Percentiles rank a stretch among this genome's conserved stretches.
phyloP scores from a whole-genome alignment of 2,113 vertebrate genomes.

The Festucalex cinctus region DNA sequence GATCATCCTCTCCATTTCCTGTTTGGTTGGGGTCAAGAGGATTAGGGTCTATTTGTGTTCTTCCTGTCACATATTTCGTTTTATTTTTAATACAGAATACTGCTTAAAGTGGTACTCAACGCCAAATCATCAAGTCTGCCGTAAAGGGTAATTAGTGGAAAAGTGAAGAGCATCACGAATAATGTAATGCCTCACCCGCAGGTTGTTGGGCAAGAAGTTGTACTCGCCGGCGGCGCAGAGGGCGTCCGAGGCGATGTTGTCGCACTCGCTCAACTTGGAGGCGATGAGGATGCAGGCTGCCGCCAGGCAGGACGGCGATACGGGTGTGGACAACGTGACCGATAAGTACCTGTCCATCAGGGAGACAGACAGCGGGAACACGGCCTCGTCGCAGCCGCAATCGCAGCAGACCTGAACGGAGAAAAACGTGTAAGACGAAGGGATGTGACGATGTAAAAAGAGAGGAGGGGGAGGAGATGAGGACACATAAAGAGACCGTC shows the following conservation, averaged over 20 bases:
- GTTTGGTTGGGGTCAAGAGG: background rate
- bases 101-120: too few species aligned
- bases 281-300: constrained; percentile 75
- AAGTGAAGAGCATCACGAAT: background rate
- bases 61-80: too few species aligned
- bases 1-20: constrained; percentile 79
- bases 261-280: constrained; percentile 74
- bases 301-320: constrained; percentile 64
- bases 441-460: background rate
- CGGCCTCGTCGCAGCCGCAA: constrained; percentile 69
- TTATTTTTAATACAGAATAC: too few species aligned
- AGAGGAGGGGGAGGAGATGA: background rate
- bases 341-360: constrained; percentile 76
- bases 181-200: constrained; percentile 64
- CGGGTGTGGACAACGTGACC: constrained; percentile 53
- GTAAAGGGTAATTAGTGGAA: background rate
- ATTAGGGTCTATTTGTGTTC: background rate
- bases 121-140: too few species aligned
- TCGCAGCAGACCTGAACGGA: constrained; percentile 72
- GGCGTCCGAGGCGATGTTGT: constrained; percentile 55
- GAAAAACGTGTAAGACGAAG: background rate
- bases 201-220: constrained; percentile 58
- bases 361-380: constrained; percentile 74
- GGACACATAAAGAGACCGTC: too few species aligned
- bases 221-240: constrained; percentile 72